Conservation (phyloP, 2,888 invertebrate species). For the Acronicta psi region DNA sequence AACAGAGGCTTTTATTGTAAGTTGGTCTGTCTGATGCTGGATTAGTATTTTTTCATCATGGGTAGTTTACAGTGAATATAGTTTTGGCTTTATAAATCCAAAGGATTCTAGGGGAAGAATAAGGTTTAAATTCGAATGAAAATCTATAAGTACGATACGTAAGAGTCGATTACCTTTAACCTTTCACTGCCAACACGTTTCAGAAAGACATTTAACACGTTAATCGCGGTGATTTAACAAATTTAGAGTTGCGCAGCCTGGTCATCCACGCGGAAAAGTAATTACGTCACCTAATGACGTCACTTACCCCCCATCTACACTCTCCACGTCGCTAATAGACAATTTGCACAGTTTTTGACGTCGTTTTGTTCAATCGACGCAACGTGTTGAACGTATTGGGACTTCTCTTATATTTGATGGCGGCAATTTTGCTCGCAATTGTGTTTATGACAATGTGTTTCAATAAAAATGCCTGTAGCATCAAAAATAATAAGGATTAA, state of each 20-base stretch:
- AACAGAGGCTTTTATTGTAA: conserved; percentile 65
- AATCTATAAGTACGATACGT: conserved; percentile 32
- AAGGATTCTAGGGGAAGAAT: not conserved
- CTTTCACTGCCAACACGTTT: conserved; percentile 69
- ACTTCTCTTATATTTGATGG: conserved; percentile 44
- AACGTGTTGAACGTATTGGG: conserved; percentile 48
- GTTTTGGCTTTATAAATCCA: conserved; percentile 3
- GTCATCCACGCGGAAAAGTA: conserved; percentile 87
- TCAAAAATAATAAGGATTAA: conserved; percentile 4
- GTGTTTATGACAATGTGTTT: conserved; percentile 35
- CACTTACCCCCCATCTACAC: conserved; percentile 78
- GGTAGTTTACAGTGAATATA: not conserved
- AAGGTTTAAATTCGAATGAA: conserved; percentile 18
- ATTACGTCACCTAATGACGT: conserved; percentile 87
- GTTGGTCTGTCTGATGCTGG: conserved; percentile 16
- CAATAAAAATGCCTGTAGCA: conserved; percentile 10
- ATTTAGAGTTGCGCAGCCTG: conserved; percentile 77
- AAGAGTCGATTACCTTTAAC: conserved; percentile 59
- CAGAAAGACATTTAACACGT: conserved; percentile 85
- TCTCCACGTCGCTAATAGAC: conserved; percentile 78
- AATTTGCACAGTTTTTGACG: conserved; percentile 82
- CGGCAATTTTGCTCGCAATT: conserved; percentile 32
- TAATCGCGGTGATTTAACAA: conserved; percentile 86
- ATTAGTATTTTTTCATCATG: conserved; percentile 12
- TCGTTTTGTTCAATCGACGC: conserved; percentile 64